These are phyloP conservation scores for Stramonita haemastoma DNA, from an alignment of 2,888 invertebrate genomes.

Conservation along the genomic window DNA sequence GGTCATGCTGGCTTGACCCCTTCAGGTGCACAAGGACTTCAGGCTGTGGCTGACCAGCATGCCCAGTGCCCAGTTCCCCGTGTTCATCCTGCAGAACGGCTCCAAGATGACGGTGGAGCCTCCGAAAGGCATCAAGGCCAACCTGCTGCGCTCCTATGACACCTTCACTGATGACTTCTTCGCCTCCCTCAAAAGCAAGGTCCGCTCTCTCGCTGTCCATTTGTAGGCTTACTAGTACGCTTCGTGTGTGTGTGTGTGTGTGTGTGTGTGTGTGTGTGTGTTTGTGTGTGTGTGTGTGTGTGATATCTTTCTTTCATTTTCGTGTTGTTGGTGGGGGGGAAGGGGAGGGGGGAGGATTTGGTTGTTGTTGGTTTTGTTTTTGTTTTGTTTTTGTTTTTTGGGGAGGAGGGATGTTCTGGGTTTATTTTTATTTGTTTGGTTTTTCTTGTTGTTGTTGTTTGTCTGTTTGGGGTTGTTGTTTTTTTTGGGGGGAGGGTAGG, in stretches of 20 bases:
- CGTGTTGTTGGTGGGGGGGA: no score
- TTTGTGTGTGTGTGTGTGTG: no score
- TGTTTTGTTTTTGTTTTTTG: no score
- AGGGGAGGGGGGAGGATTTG: no score
- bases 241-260: conserved; percentile 20
- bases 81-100: conserved; percentile 88
- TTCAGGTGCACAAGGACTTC: conserved; percentile 85
- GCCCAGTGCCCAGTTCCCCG: conserved; percentile 87
- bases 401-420: no score
- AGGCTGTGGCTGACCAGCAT: conserved; percentile 89
- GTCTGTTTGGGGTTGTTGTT: no score
- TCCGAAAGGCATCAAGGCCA: conserved; percentile 87
- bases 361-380: no score
- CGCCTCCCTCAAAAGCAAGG: conserved; percentile 75
- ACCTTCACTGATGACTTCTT: conserved; percentile 77
- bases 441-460: no score
- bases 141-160: conserved; percentile 78
- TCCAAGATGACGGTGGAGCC: conserved; percentile 91
- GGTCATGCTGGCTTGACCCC: neutral
- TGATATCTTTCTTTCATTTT: no score
- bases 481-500: no score
- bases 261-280: neutral
- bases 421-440: no score
- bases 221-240: no score
- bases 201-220: conserved; percentile 45